Conservation (phyloP, 2,888 invertebrate genomes). For the Nomada goodeniana region DNA sequence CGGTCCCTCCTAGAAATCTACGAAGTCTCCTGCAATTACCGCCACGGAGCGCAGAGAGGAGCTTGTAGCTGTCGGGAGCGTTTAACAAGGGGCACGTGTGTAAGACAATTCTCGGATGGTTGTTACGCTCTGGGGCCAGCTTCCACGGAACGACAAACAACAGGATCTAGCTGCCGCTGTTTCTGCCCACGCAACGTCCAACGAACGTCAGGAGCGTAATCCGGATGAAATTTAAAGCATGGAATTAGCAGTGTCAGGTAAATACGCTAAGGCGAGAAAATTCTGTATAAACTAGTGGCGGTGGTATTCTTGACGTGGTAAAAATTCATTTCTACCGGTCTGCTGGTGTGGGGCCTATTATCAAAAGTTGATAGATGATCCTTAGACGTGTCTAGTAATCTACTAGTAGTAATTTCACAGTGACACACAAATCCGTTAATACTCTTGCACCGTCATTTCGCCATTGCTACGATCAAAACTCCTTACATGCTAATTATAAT, state of each 20-base stretch:
- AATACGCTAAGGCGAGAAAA: slow-evolving; percentile 23
- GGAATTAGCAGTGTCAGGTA: slow-evolving; percentile 43
- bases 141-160: slow-evolving; percentile 71
- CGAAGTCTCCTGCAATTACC: slow-evolving; percentile 53
- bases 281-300: not conserved
- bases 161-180: slow-evolving; percentile 64
- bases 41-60: slow-evolving; percentile 4
- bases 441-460: too few species aligned
- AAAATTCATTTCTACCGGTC: slow-evolving; percentile 19
- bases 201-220: slow-evolving; percentile 70
- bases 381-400: slow-evolving; percentile 9
- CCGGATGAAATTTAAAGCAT: slow-evolving; percentile 77
- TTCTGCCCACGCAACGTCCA: slow-evolving; percentile 47
- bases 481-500: not conserved
- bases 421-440: too few species aligned
- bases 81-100: slow-evolving; percentile 58
- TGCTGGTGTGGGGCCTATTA: not conserved
- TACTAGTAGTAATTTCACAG: not conserved
- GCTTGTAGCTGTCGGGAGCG: slow-evolving; percentile 49
- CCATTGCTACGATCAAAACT: too few species aligned
- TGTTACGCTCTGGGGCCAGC: slow-evolving; percentile 41
- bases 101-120: slow-evolving; percentile 61
- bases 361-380: slow-evolving; percentile 3
- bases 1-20: slow-evolving; percentile 6
- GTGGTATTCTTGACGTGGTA: not conserved